Evolutionary conservation across 2,888 invertebrate genomes (phyloP), one percentile per base, ranked within the genome.

Genomic region (Apodemia zela): DNA sequence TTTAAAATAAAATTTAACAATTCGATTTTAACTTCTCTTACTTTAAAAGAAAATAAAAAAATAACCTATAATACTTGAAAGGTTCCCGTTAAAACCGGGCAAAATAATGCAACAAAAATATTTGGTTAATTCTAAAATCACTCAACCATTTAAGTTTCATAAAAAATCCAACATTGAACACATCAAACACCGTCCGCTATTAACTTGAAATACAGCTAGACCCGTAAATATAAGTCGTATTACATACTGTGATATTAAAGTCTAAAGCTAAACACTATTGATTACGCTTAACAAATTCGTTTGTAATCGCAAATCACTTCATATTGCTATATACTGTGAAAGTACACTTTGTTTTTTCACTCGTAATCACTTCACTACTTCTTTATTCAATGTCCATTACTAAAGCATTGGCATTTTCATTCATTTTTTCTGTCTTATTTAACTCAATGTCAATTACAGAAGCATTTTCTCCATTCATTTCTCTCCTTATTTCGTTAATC

Each of bases 51-150:
- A 68, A 71, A 72, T 73, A 68, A 72, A 68, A 74, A 75, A 69
- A 71, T 74, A 77, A 79, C 76, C 88, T 88, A 90, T 89, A 91
- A 91, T 91, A 91, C 90, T 91, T 88, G 76, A 77, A 81, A 75
- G 45, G 69, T 66, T 76, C 89, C 90, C 89, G 88, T 81, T 86
- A 88, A 87, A 89, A 87, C 87, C 85, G 89, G 89, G 85, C 73
- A 72, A 76, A 75, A 75, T 79, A 80, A 75, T 73, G 71, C 42
- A 77, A 79, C 75, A 29, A 73, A 73, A 74, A 82, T 86, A 86
- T 88, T 88, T 87, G 88, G 87, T 89, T 80, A 77, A 68, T 67
- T 72, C 74, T 84, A 83, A 47, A 81, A 78, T 77, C 80, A 80
- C 81, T 84, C 78, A 29, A 15, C 79, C 71, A 76, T 73, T 75